These are phyloP conservation scores for Penaeus japonicus DNA, from an alignment of 1,140 invertebrate species.

Conservation along the genomic window DNA sequence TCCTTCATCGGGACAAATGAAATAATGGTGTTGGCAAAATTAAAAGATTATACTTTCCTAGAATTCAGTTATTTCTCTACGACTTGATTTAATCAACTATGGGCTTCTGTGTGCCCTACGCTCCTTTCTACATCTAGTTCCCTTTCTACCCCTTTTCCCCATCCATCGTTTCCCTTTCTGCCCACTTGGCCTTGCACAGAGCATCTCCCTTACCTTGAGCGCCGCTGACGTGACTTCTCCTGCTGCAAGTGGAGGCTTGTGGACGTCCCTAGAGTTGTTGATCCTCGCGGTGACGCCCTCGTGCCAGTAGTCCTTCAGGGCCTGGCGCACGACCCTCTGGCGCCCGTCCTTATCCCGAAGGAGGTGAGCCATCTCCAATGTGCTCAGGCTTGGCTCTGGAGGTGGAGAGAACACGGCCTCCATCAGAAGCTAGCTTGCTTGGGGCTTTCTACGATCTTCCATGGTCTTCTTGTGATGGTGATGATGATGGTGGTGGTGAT, in stretches of 20 bases:
- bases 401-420: neutral
- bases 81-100: no score
- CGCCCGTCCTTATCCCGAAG: slow-evolving; percentile 47
- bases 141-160: no score
- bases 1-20: no score
- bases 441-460: neutral
- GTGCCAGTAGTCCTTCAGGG: slow-evolving; percentile 51
- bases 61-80: no score
- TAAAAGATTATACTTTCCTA: no score
- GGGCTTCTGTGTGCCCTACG: no score
- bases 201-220: slow-evolving; percentile 27
- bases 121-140: no score
- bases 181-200: no score
- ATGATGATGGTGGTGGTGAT: no score
- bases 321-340: slow-evolving; percentile 43
- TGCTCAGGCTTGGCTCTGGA: slow-evolving; percentile 35
- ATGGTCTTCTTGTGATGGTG: no score
- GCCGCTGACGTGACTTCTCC: slow-evolving; percentile 48
- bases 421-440: neutral
- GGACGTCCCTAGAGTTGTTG: slow-evolving; percentile 47
- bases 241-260: slow-evolving; percentile 45
- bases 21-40: no score
- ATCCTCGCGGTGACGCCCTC: slow-evolving; percentile 54
- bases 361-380: slow-evolving; percentile 44
- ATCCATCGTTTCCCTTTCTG: no score